A percentile compares a stretch with the other conserved stretches of the same genome.
These are phyloP conservation scores for Carassius carassius DNA, from an alignment of 2,113 vertebrate genomes.

Conservation along the genomic window DNA sequence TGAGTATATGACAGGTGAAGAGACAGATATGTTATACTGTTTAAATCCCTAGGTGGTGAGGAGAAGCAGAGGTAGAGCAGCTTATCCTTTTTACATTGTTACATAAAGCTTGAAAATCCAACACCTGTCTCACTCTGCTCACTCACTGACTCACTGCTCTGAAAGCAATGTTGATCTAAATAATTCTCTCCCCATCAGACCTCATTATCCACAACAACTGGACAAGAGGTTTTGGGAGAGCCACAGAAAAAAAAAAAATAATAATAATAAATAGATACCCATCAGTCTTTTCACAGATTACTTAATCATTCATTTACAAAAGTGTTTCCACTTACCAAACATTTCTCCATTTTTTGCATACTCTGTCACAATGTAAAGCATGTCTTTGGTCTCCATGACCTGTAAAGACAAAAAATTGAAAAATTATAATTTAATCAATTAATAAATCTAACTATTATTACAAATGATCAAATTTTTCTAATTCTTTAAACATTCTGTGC, in stretches of 20 bases:
- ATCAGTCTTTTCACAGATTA: not conserved
- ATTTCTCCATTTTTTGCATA: slow-evolving; percentile 98
- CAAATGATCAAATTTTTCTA: not conserved
- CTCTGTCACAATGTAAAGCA: slow-evolving; percentile 98
- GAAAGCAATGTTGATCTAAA: slow-evolving; percentile 29
- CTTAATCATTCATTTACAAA: not conserved
- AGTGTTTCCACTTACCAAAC: slow-evolving; percentile 86
- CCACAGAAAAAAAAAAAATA: too few relatives aligned
- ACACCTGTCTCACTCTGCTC: slow-evolving; percentile 48
- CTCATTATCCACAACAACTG: slow-evolving; percentile 19
- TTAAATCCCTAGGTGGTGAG: slow-evolving; percentile 31
- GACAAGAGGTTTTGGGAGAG: not conserved
- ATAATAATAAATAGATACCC: too few relatives aligned
- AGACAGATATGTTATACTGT: slow-evolving; percentile 13
- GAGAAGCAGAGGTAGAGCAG: slow-evolving; percentile 21
- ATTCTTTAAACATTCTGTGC: not conserved
- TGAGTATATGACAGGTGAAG: slow-evolving; percentile 32
- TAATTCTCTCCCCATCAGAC: slow-evolving; percentile 25
- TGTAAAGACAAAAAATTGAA: slow-evolving; percentile 59
- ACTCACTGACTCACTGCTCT: slow-evolving; percentile 25
- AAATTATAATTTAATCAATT: too few relatives aligned
- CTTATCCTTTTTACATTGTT: slow-evolving; percentile 37
- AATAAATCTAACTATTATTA: too few relatives aligned
- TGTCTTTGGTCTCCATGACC: slow-evolving; percentile 99
- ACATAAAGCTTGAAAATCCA: slow-evolving; percentile 47